Evolutionary conservation across 1,140 invertebrate genomes (phyloP).

Genomic region (Drosophila bifasciata): DNA sequence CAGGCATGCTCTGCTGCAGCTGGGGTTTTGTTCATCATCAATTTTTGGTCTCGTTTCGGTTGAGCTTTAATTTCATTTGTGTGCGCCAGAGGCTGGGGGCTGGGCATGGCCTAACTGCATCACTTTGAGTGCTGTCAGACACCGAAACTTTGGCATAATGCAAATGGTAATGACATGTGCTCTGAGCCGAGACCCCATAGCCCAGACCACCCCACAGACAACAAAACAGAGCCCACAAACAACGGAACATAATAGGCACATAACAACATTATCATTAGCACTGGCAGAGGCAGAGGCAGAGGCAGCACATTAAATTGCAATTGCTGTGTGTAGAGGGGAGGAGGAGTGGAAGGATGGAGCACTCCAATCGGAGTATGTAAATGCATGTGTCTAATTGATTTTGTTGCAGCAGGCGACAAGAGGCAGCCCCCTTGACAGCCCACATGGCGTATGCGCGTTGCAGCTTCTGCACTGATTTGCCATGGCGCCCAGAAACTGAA

Average conservation of each 20-base stretch:
- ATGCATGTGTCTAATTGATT: slow-evolving; percentile 75
- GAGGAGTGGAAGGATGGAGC: neutral
- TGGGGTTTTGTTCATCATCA: slow-evolving; percentile 5
- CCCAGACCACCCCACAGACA: slow-evolving; percentile 8
- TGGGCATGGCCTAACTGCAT: slow-evolving; percentile 29
- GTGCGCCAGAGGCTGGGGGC: slow-evolving; percentile 1
- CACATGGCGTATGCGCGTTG: slow-evolving; percentile 40
- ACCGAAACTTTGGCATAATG: slow-evolving; percentile 42
- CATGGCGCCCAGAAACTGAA: slow-evolving; percentile 27
- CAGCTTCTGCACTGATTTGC: slow-evolving; percentile 22
- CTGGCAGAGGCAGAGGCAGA: slow-evolving; percentile 35
- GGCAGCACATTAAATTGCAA: slow-evolving; percentile 73
- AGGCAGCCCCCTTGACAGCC: slow-evolving; percentile 23
- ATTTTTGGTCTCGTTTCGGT: slow-evolving; percentile 10
- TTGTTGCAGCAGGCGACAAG: slow-evolving; percentile 53
- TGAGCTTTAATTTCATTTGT: slow-evolving; percentile 37
- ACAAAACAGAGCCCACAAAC: slow-evolving; percentile 32
- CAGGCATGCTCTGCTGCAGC: neutral
- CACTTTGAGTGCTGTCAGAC: slow-evolving; percentile 56
- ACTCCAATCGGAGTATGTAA: slow-evolving; percentile 42
- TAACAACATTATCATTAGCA: slow-evolving; percentile 79
- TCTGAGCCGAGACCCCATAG: neutral
- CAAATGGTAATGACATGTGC: slow-evolving; percentile 71
- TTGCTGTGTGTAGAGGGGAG: slow-evolving; percentile 33
- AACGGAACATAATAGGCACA: slow-evolving; percentile 69